Evolutionary conservation across 2,113 vertebrate genomes (phyloP).

Genomic region (Gallinago jamesoni): DNA sequence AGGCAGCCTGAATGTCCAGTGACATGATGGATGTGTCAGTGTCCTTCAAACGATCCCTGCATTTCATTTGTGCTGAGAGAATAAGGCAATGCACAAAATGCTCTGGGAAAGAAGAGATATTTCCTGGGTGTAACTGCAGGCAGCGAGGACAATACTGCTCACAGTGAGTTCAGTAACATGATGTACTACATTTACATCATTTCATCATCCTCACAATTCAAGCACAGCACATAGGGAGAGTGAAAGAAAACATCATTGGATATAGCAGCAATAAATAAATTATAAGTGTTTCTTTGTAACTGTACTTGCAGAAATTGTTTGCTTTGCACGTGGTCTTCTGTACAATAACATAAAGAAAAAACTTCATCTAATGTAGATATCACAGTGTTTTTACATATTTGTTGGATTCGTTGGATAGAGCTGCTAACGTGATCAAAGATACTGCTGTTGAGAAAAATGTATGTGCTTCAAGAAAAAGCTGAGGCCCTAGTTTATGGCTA

Average conservation of each 20-base stretch:
- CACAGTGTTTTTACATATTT: neutral
- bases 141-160: neutral
- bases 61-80: constrained; percentile 4
- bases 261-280: constrained; percentile 90
- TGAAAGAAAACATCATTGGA: constrained; percentile 76
- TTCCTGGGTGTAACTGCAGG: constrained; percentile 16
- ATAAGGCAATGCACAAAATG: neutral
- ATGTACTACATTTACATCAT: constrained; percentile 8
- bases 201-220: constrained; percentile 25
- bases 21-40: neutral
- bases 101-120: neutral
- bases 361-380: constrained; percentile 43
- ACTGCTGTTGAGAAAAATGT: constrained; percentile 8
- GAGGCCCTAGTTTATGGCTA: neutral
- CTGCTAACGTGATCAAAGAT: constrained; percentile 31
- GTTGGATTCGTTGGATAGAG: constrained; percentile 5
- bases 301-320: constrained; percentile 78
- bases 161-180: constrained; percentile 53
- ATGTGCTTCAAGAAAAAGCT: constrained; percentile 28
- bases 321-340: constrained; percentile 65
- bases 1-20: neutral
- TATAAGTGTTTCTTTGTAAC: constrained; percentile 82
- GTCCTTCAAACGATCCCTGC: neutral
- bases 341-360: constrained; percentile 56
- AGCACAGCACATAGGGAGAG: constrained; percentile 42